A percentile compares a stretch with the other conserved stretches of the same genome.
phyloP scores from a whole-genome alignment of 2,888 invertebrate species.

The Cyrtodaria siliqua region DNA sequence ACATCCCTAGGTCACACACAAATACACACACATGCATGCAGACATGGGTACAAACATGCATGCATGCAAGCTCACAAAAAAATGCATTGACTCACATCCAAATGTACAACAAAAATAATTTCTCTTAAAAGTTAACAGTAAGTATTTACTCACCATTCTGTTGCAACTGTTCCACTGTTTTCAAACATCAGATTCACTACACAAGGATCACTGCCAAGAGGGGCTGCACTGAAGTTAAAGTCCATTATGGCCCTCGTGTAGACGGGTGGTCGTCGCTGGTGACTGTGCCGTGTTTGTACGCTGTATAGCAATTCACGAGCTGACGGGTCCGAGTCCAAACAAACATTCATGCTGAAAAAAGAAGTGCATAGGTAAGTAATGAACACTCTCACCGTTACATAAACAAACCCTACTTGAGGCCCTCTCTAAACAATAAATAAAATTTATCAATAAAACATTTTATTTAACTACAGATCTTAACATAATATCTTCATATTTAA shows the following conservation, averaged over 20 bases:
- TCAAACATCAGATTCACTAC: conserved; percentile 84
- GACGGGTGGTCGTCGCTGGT: conserved; percentile 77
- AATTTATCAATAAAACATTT: too few species aligned
- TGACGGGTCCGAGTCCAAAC: conserved; percentile 84
- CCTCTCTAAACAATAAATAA: too few species aligned
- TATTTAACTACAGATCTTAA: too few species aligned
- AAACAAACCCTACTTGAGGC: too few species aligned
- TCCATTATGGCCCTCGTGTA: conserved; percentile 83
- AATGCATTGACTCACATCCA: too few species aligned
- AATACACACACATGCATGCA: too few species aligned
- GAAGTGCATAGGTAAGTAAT: neutral
- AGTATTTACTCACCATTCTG: conserved; percentile 82
- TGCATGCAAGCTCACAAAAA: too few species aligned
- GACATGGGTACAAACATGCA: too few species aligned
- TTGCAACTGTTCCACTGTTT: conserved; percentile 83
- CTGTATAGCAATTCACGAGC: conserved; percentile 82
- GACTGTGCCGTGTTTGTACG: conserved; percentile 81
- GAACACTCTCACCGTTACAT: too few species aligned
- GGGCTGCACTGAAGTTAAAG: conserved; percentile 85
- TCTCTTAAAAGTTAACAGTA: too few species aligned
- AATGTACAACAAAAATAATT: conserved; percentile 31
- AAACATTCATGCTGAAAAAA: conserved; percentile 82
- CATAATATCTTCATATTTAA: too few species aligned
- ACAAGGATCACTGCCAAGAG: conserved; percentile 83
- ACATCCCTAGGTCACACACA: too few species aligned